Evolutionary conservation across 2,113 vertebrate genomes (phyloP).

Genomic region (Electrona antarctica): DNA sequence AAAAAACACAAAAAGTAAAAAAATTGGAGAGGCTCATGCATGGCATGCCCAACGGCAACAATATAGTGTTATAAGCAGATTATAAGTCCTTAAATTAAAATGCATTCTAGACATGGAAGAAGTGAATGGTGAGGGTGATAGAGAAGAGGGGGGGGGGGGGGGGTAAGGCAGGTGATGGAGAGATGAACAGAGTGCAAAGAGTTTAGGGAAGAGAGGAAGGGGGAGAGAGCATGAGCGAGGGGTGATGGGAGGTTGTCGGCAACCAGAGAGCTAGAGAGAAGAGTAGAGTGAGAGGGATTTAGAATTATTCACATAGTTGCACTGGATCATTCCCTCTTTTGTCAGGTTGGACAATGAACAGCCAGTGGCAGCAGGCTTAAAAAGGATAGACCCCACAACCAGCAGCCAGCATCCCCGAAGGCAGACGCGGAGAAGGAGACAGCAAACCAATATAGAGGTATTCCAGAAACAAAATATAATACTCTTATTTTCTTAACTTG

Average conservation of each 20-base stretch:
- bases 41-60: too few relatives aligned
- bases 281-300: conserved; percentile 55
- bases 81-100: too few relatives aligned
- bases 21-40: too few relatives aligned
- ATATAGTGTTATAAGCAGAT: too few relatives aligned
- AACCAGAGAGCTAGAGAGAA: conserved; percentile 18
- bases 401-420: conserved; percentile 51
- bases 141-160: too few relatives aligned
- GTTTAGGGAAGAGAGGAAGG: not conserved
- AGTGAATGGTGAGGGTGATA: too few relatives aligned
- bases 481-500: not conserved
- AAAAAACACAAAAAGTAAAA: too few relatives aligned
- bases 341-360: conserved; percentile 67
- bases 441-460: conserved; percentile 56
- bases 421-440: conserved; percentile 45
- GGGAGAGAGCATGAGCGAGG: conserved; percentile 1
- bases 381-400: conserved; percentile 59
- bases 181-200: not conserved
- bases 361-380: conserved; percentile 67
- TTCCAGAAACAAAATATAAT: conserved; percentile 8
- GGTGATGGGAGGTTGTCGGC: conserved; percentile 29
- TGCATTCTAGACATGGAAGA: too few relatives aligned
- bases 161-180: not conserved
- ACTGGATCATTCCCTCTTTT: conserved; percentile 75
- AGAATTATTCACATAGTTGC: conserved; percentile 65